Evolutionary conservation across 2,797 vertebrate genomes (phyloP).

Genomic region (Channallabes apus): DNA sequence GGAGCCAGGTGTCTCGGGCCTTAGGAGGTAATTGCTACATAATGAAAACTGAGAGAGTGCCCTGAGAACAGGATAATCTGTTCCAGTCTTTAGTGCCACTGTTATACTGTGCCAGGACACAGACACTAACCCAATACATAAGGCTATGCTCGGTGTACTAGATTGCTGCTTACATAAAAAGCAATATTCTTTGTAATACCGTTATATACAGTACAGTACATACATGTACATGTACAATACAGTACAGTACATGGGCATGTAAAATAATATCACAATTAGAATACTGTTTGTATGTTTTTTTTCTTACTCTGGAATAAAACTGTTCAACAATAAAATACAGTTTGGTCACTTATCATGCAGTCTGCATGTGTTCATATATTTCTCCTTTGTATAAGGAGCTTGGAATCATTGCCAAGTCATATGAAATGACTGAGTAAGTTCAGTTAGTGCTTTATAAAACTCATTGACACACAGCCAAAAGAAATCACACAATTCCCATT

Average conservation of each 20-base stretch:
- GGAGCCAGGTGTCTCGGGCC: slow-evolving; percentile 69
- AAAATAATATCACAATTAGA: not conserved
- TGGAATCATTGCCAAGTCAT: not conserved
- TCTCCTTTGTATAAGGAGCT: not conserved
- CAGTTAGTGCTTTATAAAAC: slow-evolving; percentile 32
- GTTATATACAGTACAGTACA: not conserved
- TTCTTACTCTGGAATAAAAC: not conserved
- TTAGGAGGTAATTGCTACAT: slow-evolving; percentile 65
- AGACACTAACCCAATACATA: not conserved
- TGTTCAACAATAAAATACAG: not conserved
- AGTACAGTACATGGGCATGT: not conserved
- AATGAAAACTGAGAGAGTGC: slow-evolving; percentile 63
- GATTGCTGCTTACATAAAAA: not conserved
- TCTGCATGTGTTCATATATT: not conserved
- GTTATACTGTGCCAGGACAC: slow-evolving; percentile 21
- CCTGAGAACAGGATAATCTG: slow-evolving; percentile 32
- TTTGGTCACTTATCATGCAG: not conserved
- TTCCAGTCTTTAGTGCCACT: slow-evolving; percentile 46
- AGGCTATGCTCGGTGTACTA: not conserved
- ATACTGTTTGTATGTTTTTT: not conserved
- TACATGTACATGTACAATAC: no score
- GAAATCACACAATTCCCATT: slow-evolving; percentile 39
- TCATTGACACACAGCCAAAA: slow-evolving; percentile 39
- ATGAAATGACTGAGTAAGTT: slow-evolving; percentile 29
- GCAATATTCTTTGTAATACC: slow-evolving; percentile 57